Evolutionary conservation across 2,113 vertebrate genomes (phyloP).

Genomic region (Orcinus orca): DNA sequence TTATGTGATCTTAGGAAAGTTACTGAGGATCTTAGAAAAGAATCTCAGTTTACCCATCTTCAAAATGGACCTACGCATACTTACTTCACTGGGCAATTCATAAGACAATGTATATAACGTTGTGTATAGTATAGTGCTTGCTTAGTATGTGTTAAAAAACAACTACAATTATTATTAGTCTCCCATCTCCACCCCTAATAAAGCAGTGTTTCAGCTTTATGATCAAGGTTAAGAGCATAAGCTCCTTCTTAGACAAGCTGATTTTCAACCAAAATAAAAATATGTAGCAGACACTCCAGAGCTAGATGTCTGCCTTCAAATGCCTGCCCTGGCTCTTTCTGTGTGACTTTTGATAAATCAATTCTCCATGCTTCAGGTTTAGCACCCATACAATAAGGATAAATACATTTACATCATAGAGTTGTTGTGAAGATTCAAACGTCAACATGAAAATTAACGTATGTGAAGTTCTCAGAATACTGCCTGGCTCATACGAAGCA

Average conservation of each 20-base stretch:
- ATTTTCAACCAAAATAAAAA: background rate
- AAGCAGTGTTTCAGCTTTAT: background rate
- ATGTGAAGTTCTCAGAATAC: background rate
- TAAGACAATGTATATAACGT: background rate
- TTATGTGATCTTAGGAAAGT: background rate
- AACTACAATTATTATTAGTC: background rate
- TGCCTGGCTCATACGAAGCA: background rate
- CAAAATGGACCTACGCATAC: background rate
- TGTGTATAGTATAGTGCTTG: background rate
- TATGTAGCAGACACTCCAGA: background rate
- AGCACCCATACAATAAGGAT: background rate
- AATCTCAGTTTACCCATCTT: background rate
- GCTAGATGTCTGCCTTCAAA: background rate
- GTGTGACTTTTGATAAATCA: background rate
- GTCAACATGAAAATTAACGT: background rate
- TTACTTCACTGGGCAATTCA: background rate
- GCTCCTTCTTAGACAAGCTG: background rate
- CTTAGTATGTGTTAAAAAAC: background rate
- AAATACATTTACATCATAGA: background rate
- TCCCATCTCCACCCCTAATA: fast-evolving
- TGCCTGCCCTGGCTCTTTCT: background rate
- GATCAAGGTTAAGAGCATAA: background rate
- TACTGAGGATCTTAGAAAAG: background rate
- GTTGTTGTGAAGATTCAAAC: background rate
- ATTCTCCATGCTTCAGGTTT: background rate